A percentile compares a stretch with the other conserved stretches of the same genome.
Conservation (phyloP, 2,797 vertebrate genomes). For the Sebastes minor region DNA sequence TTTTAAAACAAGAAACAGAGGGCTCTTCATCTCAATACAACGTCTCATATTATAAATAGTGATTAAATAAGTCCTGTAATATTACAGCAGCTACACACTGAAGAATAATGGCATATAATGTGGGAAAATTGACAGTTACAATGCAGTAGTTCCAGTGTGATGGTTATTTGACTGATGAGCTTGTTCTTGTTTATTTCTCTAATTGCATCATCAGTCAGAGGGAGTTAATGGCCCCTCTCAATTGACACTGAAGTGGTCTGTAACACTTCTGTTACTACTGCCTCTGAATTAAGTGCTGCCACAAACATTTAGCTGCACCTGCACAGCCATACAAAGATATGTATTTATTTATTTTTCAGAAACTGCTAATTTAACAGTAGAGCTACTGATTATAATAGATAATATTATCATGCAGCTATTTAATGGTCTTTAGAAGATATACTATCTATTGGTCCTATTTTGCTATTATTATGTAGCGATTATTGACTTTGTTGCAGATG, state of each 20-base stretch:
- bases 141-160: slow-evolving; percentile 13
- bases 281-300: slow-evolving; percentile 11
- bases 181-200: slow-evolving; percentile 65
- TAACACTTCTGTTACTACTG: slow-evolving; percentile 31
- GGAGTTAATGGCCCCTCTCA: slow-evolving; percentile 60
- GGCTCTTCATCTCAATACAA: slow-evolving; percentile 5
- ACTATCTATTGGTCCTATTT: not conserved
- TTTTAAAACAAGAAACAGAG: slow-evolving; percentile 17
- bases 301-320: slow-evolving; percentile 40
- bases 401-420: not conserved
- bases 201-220: slow-evolving; percentile 73
- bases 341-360: not conserved
- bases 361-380: not conserved
- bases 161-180: slow-evolving; percentile 67
- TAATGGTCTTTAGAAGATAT: not conserved
- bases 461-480: slow-evolving; percentile 4
- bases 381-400: not conserved
- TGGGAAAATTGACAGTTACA: slow-evolving; percentile 24
- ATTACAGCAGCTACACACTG: not conserved
- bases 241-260: slow-evolving; percentile 58
- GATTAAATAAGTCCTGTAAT: slow-evolving; percentile 21
- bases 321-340: not conserved
- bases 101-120: not conserved
- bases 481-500: slow-evolving; percentile 22
- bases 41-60: not conserved